phyloP scores from a whole-genome alignment of 2,113 vertebrate genomes.

The Cebus imitator region DNA sequence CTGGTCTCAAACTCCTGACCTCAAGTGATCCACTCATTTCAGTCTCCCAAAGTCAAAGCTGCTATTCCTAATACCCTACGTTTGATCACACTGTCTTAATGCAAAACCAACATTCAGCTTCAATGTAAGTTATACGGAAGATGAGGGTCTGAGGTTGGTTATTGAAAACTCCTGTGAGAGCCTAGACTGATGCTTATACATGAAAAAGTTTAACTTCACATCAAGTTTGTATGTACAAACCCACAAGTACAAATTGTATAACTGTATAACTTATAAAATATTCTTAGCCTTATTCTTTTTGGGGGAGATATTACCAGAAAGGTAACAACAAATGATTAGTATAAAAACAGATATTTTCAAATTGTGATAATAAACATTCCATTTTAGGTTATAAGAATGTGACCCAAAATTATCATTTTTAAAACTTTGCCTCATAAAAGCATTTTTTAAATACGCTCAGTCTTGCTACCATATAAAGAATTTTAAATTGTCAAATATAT shows the following conservation, averaged over 20 bases:
- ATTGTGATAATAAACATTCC: not conserved
- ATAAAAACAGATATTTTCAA: conserved; percentile 31
- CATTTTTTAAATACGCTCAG: not conserved
- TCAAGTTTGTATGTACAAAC: not conserved
- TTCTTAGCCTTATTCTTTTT: not conserved
- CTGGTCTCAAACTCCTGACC: no score
- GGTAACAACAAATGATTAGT: not conserved
- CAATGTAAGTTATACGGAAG: not conserved
- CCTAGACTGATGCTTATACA: not conserved
- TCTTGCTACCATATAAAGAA: not conserved
- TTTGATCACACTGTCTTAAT: not conserved
- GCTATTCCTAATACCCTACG: not conserved
- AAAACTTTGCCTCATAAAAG: not conserved
- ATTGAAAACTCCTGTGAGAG: not conserved
- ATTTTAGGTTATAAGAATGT: not conserved
- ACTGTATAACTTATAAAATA: not conserved
- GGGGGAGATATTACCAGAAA: not conserved
- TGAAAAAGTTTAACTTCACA: not conserved
- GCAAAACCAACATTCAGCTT: not conserved
- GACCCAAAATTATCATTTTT: not conserved
- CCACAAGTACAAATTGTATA: not conserved
- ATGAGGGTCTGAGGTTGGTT: not conserved
- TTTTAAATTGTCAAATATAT: conserved; percentile 17
- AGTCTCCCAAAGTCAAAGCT: not conserved
- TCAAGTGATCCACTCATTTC: no score